Evolutionary conservation across 2,797 vertebrate species (phyloP), one percentile per base, ranked within the genome.

Genomic region (Gadopsis bispinosus): DNA sequence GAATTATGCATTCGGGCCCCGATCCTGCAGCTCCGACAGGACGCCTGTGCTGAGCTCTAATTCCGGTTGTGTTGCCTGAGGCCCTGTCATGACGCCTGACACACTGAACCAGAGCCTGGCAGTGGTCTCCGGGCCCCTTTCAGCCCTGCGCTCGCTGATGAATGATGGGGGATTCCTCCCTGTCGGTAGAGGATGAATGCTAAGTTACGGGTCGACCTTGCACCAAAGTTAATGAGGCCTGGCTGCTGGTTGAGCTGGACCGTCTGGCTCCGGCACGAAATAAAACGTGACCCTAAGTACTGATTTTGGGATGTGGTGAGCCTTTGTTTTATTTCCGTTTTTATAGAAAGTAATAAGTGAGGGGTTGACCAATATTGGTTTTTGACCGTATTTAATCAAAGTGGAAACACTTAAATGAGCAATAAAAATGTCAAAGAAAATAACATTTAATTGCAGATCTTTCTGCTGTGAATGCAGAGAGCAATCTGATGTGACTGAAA

Each of bases 161-260:
- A 63, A 86, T 77, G 81, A 56, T 60, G 10, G 76, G 58, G 53
- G 51, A 63, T 31, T 67, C 68, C 82, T 78, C 79, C 73, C 70
- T 0, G 33, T 47, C n/a, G 22, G 67, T 17, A 0, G n/a, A 61
- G 37, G 75, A 85, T 72, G 75, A 72, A 82, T 69, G 65, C 60
- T 31, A 45, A 81, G 68, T 33, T 47, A 67, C 80, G 0, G 14
- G 65, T n/a, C 41, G 77, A 88, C 89, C 91, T 92, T 90, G 87
- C 61, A 8, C 33, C 76, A 90, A 88, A 87, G 88, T 91, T 87
- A 91, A 89, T 87, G 78, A 12, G 14, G 3, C 67, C 62, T 70
- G 60, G 50, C 66, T 71, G 69, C 61, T 7, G 77, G 4, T 47
- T 13, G 19, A 22, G 29, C 4, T 16, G 33, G 14, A 29, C 43